Percentiles rank a stretch among this genome's conserved stretches.
Evolutionary conservation across 2,888 invertebrate species (phyloP).

Genomic region (Mycalesis mineus): DNA sequence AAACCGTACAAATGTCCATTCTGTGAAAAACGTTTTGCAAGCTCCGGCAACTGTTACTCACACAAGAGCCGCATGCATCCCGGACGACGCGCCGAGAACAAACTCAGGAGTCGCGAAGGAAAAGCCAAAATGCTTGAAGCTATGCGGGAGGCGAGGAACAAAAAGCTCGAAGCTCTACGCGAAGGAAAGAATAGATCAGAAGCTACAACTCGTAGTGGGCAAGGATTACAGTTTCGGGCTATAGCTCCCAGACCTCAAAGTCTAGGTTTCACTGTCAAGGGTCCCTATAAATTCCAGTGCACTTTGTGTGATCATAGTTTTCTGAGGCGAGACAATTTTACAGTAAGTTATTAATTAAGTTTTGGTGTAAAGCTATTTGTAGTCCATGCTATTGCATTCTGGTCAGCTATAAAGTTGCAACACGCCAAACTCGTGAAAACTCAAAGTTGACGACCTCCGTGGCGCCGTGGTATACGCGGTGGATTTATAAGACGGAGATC

Average conservation of each 20-base stretch:
- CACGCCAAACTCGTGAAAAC: too few species aligned
- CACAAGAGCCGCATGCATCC: conserved; percentile 86
- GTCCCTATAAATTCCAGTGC: conserved; percentile 53
- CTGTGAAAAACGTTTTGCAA: conserved; percentile 84
- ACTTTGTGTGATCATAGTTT: conserved; percentile 56
- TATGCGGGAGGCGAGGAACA: not conserved
- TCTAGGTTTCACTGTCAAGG: conserved; percentile 43
- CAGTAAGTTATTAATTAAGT: conserved; percentile 43
- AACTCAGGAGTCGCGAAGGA: not conserved
- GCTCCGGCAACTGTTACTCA: conserved; percentile 85
- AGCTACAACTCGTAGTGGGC: not conserved
- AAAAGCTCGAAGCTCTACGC: not conserved
- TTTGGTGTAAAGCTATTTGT: too few species aligned
- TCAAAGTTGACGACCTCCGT: too few species aligned
- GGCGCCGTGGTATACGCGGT: too few species aligned
- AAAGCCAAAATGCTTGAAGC: not conserved
- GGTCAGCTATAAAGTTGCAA: too few species aligned
- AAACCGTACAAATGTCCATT: conserved; percentile 85
- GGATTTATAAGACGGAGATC: too few species aligned
- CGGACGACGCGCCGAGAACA: conserved; percentile 49
- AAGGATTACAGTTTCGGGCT: conserved; percentile 8
- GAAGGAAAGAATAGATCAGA: conserved; percentile 32
- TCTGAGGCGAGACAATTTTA: conserved; percentile 56
- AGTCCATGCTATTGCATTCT: too few species aligned
- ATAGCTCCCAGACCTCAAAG: conserved; percentile 16